Evolutionary conservation across 2,888 invertebrate species (phyloP), one percentile per base, ranked within the genome.

Genomic region (Callosobruchus maculatus): DNA sequence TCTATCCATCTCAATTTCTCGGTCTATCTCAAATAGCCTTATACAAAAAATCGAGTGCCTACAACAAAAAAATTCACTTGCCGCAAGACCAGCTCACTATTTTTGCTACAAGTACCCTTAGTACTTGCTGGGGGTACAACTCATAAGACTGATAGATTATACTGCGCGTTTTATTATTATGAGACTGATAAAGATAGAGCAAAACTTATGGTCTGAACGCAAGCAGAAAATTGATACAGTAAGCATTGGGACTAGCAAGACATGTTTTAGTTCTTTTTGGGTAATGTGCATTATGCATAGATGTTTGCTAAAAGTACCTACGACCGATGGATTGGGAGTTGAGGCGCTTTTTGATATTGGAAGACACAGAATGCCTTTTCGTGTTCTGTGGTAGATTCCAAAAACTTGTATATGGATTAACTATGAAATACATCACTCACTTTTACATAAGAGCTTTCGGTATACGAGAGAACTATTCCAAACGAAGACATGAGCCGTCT

Each of bases 91-190:
- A 80, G 82, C 81, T 81, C 82, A 81, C 75, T 70, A 68, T 77
- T 78, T 85, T 86, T 85, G 84, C 85, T 85, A 84, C 84, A 85
- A 71, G 22, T 18, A 13, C 13, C 49, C 3, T 49, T 13, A 85
- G 84, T 85, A 84, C 85, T 85, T 84, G 73, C 76, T 70, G 72
- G 84, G 85, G 83, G 83, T 82, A 85, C 81, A 85, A 85, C 85
- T 84, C 81, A 84, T 86, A 86, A 86, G 86, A 86, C 86, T 86
- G 86, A 86, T 85, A 85, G 84, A 80, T 83, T 82, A 83, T 82
- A 83, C 80, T 81, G 82, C 81, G 80, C 80, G 79, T 78, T 78
- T 80, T 68, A 68, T 20, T 67, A 67, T 79, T 79, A 80, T 83
- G 83, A 83, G 83, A 83, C 81, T 82, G 83, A 83, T 81, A 79